Conservation (phyloP, 2,888 invertebrate species). For the Brachypalpus laphriformis region DNA sequence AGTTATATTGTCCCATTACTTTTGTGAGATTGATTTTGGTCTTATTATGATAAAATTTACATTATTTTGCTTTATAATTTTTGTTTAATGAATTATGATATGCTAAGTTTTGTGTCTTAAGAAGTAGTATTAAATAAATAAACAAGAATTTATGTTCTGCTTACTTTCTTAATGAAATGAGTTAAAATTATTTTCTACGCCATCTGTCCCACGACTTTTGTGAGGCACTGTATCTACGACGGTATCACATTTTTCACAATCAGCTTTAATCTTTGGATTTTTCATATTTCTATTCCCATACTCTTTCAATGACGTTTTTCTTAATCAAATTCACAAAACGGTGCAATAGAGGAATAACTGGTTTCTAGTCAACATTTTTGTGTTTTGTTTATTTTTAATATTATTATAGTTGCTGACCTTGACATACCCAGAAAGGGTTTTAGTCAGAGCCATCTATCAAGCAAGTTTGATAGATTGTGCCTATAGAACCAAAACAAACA, state of each 20-base stretch:
- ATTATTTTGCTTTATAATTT: no score
- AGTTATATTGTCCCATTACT: no score
- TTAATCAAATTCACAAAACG: neutral
- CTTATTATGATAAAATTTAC: no score
- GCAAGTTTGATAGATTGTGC: conserved; percentile 27
- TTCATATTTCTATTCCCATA: conserved; percentile 8
- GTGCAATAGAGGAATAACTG: conserved; percentile 35
- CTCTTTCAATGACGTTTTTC: neutral
- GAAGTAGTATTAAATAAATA: no score
- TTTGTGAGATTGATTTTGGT: no score
- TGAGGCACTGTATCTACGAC: neutral
- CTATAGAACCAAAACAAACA: conserved; percentile 17
- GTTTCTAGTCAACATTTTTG: conserved; percentile 32
- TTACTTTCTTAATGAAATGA: no score
- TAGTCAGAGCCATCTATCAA: conserved; percentile 22
- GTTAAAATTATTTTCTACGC: no score
- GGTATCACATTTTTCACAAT: neutral
- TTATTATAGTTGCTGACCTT: conserved; percentile 51
- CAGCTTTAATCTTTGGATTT: neutral
- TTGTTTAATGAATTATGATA: no score
- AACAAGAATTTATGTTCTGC: no score
- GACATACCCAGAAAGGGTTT: conserved; percentile 51
- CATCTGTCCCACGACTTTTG: no score
- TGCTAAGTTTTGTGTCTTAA: no score
- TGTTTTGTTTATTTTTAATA: conserved; percentile 32